These are phyloP conservation scores for Drosophila insularis DNA, from an alignment of 1,140 invertebrate genomes.

Conservation along the genomic window DNA sequence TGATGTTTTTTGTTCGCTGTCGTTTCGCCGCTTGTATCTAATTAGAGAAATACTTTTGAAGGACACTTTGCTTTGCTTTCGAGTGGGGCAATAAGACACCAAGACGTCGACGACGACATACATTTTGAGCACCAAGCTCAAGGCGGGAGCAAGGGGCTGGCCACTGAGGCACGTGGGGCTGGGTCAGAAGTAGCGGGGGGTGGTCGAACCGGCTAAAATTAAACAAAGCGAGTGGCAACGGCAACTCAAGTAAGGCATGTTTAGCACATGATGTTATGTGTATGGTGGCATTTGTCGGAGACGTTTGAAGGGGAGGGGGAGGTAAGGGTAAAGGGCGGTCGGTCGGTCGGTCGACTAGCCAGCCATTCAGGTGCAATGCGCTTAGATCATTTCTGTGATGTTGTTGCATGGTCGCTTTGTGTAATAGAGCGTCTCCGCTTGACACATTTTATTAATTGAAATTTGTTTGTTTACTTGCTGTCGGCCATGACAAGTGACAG, in stretches of 20 bases:
- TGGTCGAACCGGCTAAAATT: conserved; percentile 53
- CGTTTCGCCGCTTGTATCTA: conserved; percentile 61
- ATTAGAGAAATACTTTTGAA: conserved; percentile 80
- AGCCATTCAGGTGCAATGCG: conserved; percentile 61
- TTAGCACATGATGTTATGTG: neutral
- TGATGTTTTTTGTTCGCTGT: conserved; percentile 17
- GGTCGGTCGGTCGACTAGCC: neutral
- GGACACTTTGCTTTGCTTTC: conserved; percentile 60
- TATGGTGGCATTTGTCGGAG: neutral
- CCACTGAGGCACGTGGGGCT: neutral
- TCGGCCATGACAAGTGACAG: conserved; percentile 22
- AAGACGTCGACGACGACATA: conserved; percentile 48
- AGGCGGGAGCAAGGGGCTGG: neutral
- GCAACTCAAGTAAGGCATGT: conserved; percentile 25
- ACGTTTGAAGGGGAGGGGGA: neutral
- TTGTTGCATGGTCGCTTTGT: conserved; percentile 45
- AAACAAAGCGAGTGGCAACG: conserved; percentile 47
- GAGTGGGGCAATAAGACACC: conserved; percentile 57
- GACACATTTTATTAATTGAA: conserved; percentile 79
- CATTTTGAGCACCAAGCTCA: conserved; percentile 38
- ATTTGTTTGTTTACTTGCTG: conserved; percentile 67
- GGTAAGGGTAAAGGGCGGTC: neutral
- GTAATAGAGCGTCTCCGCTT: conserved; percentile 71
- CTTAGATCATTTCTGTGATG: conserved; percentile 33
- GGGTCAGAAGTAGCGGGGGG: neutral